A percentile compares a stretch with the other conserved stretches of the same genome.
Conservation (phyloP, 2,888 invertebrate genomes). For the Athetis lepigone region DNA sequence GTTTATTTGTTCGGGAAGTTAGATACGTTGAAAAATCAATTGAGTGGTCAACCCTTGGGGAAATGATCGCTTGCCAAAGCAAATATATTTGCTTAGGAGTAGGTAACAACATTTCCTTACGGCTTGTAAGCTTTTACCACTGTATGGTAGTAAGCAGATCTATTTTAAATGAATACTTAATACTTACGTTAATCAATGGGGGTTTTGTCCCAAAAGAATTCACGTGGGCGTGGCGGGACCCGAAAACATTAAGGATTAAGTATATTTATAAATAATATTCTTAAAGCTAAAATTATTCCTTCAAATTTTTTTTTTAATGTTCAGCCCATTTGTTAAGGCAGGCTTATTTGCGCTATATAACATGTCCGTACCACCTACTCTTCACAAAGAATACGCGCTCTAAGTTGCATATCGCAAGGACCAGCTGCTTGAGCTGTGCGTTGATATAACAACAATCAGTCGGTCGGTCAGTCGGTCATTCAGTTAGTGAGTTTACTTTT, state of each 20-base stretch:
- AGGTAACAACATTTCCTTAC: slow-evolving; percentile 47
- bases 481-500: too few relatives aligned
- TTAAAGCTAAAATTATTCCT: too few relatives aligned
- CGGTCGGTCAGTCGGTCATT: too few relatives aligned
- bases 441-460: too few relatives aligned
- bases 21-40: slow-evolving; percentile 54
- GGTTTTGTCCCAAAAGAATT: neutral
- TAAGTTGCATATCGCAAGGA: too few relatives aligned
- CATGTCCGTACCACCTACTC: too few relatives aligned
- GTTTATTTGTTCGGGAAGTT: slow-evolving; percentile 52
- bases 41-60: slow-evolving; percentile 54
- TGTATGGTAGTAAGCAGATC: neutral
- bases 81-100: slow-evolving; percentile 53
- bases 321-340: too few relatives aligned
- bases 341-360: too few relatives aligned
- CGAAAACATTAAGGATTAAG: neutral
- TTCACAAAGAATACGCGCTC: too few relatives aligned
- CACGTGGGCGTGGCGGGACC: neutral
- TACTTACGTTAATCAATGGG: neutral
- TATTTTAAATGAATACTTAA: slow-evolving; percentile 27
- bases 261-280: neutral
- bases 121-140: slow-evolving; percentile 32
- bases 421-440: too few relatives aligned
- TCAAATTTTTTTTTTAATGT: too few relatives aligned
- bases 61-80: slow-evolving; percentile 52